Percentiles rank a stretch among this genome's conserved stretches.
Evolutionary conservation across 2,113 vertebrate species (phyloP).

Genomic region (Garra rufa): DNA sequence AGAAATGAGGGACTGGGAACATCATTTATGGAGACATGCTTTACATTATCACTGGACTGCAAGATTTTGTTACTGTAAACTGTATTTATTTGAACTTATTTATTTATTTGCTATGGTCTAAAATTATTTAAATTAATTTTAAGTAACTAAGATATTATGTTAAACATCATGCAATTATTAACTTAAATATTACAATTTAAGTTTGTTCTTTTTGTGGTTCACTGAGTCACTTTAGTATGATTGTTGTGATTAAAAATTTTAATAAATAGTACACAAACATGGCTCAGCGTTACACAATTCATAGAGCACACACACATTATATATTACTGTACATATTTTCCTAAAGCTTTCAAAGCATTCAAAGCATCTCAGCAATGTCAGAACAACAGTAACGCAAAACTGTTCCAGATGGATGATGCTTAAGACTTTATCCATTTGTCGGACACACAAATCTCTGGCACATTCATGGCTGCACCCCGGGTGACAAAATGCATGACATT

Average conservation of each 20-base stretch:
- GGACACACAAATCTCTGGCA: constrained; percentile 30
- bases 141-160: not conserved
- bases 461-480: constrained; percentile 18
- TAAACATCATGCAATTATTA: not conserved
- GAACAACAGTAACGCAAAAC: constrained; percentile 27
- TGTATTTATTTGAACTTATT: constrained; percentile 45
- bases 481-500: constrained; percentile 40
- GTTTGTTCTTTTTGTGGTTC: not conserved
- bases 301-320: constrained; percentile 15
- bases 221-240: not conserved
- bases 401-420: constrained; percentile 17
- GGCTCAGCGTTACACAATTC: constrained; percentile 22
- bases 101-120: constrained; percentile 41
- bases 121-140: constrained; percentile 2
- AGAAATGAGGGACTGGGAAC: constrained; percentile 23
- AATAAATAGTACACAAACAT: constrained; percentile 58
- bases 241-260: constrained; percentile 60
- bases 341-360: not conserved
- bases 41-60: not conserved
- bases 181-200: not conserved
- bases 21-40: not conserved
- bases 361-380: not conserved
- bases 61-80: constrained; percentile 7
- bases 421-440: constrained; percentile 18
- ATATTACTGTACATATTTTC: not conserved